Conservation (phyloP, 2,888 invertebrate genomes). For the Eupithecia insigniata region DNA sequence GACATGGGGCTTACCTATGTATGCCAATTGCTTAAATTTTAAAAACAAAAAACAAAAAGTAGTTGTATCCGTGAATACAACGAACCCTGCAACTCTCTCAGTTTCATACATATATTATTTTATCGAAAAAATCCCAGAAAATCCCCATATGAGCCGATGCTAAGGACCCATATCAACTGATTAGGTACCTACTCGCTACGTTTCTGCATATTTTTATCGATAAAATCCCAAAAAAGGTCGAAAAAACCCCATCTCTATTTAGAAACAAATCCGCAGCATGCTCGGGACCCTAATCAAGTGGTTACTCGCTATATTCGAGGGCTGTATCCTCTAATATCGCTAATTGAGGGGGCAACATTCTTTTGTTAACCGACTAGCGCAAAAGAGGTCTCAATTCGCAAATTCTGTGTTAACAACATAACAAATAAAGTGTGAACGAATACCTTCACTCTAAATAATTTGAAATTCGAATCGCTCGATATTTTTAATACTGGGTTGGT, state of each 20-base stretch:
- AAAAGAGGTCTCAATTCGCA: neutral
- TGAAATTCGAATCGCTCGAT: neutral
- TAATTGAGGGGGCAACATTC: conserved; percentile 29
- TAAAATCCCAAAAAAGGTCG: conserved; percentile 10
- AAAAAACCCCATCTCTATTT: conserved; percentile 35
- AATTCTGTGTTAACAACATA: neutral
- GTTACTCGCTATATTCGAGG: conserved; percentile 37
- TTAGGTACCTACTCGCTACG: neutral
- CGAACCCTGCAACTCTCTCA: too few relatives aligned
- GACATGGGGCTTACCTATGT: too few relatives aligned
- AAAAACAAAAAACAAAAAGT: too few relatives aligned
- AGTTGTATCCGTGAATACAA: too few relatives aligned
- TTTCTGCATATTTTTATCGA: neutral
- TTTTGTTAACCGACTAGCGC: neutral
- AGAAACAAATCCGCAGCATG: conserved; percentile 38
- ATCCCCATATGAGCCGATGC: neutral
- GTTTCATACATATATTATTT: too few relatives aligned
- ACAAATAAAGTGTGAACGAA: neutral
- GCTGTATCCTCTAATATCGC: conserved; percentile 32
- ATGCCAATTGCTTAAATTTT: too few relatives aligned
- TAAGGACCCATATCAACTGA: too few relatives aligned
- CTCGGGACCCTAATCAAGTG: conserved; percentile 45
- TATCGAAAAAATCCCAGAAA: neutral
- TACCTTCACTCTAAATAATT: too few relatives aligned
- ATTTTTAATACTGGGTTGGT: neutral